A percentile compares a stretch with the other conserved stretches of the same genome.
These are phyloP conservation scores for Lepisosteus osseus DNA, from an alignment of 2,113 vertebrate species.

Conservation along the genomic window DNA sequence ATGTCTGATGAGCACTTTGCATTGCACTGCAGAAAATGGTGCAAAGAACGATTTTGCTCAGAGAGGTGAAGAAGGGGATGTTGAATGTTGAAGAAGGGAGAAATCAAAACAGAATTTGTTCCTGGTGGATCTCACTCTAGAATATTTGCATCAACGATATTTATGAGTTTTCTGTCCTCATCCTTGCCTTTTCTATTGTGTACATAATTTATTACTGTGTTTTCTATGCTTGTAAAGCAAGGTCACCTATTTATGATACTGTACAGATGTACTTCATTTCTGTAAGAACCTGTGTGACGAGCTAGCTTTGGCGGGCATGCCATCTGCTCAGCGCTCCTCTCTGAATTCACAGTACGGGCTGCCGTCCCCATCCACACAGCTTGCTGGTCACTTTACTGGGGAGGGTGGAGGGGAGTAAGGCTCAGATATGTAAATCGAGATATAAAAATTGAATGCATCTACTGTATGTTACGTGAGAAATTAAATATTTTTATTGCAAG, in stretches of 20 bases:
- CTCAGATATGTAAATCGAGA: slow-evolving; percentile 27
- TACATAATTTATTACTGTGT: slow-evolving; percentile 59
- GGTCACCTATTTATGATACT: slow-evolving; percentile 47
- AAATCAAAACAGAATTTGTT: slow-evolving; percentile 28
- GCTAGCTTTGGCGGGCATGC: background rate
- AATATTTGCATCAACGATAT: slow-evolving; percentile 39
- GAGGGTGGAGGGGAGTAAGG: slow-evolving; percentile 19
- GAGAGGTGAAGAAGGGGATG: too few relatives aligned
- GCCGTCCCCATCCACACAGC: slow-evolving; percentile 44
- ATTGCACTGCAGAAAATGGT: slow-evolving; percentile 9
- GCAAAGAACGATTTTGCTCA: too few relatives aligned
- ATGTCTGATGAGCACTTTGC: slow-evolving; percentile 36
- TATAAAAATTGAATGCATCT: slow-evolving; percentile 45
- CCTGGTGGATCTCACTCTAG: background rate
- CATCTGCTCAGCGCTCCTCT: background rate
- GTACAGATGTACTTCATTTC: slow-evolving; percentile 53
- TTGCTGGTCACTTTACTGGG: slow-evolving; percentile 31
- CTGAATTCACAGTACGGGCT: slow-evolving; percentile 55
- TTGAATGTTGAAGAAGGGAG: slow-evolving; percentile 31
- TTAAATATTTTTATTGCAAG: slow-evolving; percentile 61
- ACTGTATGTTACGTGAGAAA: slow-evolving; percentile 52
- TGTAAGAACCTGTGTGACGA: slow-evolving; percentile 22
- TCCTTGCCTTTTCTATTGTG: slow-evolving; percentile 27
- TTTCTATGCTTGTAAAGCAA: slow-evolving; percentile 60
- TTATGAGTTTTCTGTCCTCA: slow-evolving; percentile 34